Conservation (phyloP, 2,113 vertebrate genomes). For the Procavia capensis region DNA sequence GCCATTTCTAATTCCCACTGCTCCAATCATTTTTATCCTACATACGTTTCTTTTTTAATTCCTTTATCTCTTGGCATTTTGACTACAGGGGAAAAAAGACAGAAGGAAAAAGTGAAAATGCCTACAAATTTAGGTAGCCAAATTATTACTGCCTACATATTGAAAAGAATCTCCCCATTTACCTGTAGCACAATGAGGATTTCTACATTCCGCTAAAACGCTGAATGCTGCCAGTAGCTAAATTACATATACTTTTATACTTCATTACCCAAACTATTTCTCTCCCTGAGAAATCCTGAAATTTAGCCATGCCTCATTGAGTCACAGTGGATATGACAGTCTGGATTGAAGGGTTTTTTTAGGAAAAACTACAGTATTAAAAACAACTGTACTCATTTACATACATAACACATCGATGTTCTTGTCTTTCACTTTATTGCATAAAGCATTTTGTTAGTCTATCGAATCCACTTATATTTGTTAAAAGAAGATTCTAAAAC, state of each 20-base stretch:
- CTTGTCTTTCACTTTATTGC: not conserved
- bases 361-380: conserved; percentile 48
- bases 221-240: conserved; percentile 62
- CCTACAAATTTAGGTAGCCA: conserved; percentile 3
- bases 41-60: not conserved
- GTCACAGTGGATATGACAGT: conserved; percentile 58
- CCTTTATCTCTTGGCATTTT: not conserved
- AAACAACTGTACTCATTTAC: conserved; percentile 38
- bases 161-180: conserved; percentile 47
- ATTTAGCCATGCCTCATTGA: conserved; percentile 67
- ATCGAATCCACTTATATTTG: not conserved
- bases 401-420: not conserved
- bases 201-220: conserved; percentile 59
- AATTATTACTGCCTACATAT: conserved; percentile 5
- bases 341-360: not conserved
- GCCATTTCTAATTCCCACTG: not conserved
- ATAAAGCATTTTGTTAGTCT: not conserved
- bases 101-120: not conserved
- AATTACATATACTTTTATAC: conserved; percentile 72
- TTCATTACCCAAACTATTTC: conserved; percentile 69
- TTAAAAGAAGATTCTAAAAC: conserved; percentile 38
- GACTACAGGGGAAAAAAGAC: not conserved
- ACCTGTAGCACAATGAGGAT: conserved; percentile 48
- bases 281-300: conserved; percentile 66
- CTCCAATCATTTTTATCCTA: not conserved